Conservation (phyloP, 92 coral and sea anemone species). For the Parazoanthus darwini region DNA sequence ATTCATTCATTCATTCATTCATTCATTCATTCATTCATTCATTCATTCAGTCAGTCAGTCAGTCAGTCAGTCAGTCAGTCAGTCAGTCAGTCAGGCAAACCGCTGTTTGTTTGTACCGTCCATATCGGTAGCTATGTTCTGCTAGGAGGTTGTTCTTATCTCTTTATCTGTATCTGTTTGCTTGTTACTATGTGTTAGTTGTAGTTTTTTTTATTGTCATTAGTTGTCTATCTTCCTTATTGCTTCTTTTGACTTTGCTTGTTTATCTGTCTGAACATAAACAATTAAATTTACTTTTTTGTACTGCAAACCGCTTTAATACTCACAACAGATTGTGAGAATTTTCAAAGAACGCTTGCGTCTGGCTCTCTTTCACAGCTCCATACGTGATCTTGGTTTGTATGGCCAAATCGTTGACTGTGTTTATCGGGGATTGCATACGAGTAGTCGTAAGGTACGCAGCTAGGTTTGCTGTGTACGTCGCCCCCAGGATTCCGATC, state of each 20-base stretch:
- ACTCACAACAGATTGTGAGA: constrained; percentile 47
- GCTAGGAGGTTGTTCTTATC: too few species aligned
- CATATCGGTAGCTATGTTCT: too few species aligned
- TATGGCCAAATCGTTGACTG: constrained; percentile 50
- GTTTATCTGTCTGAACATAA: too few species aligned
- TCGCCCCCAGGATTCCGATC: constrained; percentile 67
- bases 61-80: background rate
- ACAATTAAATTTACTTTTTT: too few species aligned
- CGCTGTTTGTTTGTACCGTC: too few species aligned
- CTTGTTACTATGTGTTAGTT: background rate
- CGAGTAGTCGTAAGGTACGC: constrained; percentile 68
- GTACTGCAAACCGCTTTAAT: background rate
- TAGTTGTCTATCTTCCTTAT: background rate
- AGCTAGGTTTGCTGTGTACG: constrained; percentile 81
- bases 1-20: background rate
- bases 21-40: background rate
- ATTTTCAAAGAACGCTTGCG: constrained; percentile 54
- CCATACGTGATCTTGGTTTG: constrained; percentile 62
- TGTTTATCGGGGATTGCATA: constrained; percentile 59
- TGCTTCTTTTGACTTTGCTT: background rate
- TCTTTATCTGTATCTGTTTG: background rate
- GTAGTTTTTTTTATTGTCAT: too few species aligned
- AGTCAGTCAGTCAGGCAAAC: background rate
- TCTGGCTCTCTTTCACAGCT: constrained; percentile 47
- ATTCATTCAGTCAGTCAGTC: background rate